Evolutionary conservation across 1,140 invertebrate species (phyloP), one percentile per base, ranked within the genome.

Genomic region (Macrostomum lignano): DNA sequence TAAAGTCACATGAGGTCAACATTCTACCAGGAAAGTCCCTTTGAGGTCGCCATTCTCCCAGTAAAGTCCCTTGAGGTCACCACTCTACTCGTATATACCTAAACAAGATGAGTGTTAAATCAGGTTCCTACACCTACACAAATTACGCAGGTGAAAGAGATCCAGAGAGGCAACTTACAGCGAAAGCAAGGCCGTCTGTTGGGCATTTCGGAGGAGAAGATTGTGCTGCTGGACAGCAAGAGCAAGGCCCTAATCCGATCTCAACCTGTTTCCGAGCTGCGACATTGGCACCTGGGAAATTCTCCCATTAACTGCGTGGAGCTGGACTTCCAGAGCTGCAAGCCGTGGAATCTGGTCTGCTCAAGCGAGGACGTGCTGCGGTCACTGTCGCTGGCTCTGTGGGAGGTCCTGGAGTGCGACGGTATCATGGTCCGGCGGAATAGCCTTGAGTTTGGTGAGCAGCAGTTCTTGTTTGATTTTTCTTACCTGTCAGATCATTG

Each of bases 131-230:
- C n/a, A n/a, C n/a, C n/a, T n/a, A n/a, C n/a, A n/a, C n/a, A n/a
- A n/a, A n/a, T n/a, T n/a, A n/a, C n/a, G n/a, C n/a, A n/a, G n/a
- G 70, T 72, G 5, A 70, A 71, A 46, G 69, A 72, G 44, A 47
- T 71, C 3, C 52, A 69, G 0, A 46, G 67, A 29, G 65, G 65
- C 34, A 64, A 67, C 40, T 67, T 67, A 6, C 65, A 67, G 38
- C 65, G 67, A 47, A 69, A 68, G 63, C 66, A 68, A 46, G 40
- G 15, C 15, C 21, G 3, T 13, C 43, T 72, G 1, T 48, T 72
- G 20, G 69, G 67, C 21, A 61, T 72, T 30, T 65, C 65, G 17
- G 52, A 56, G 17, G 61, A 65, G 33, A 64, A 62, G 40, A 61
- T 72, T 17, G 62, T 68, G 21, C 52, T 72, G 9, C 49, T 72